Evolutionary conservation across 92 coral and sea anemone species (phyloP).

Genomic region (Blastomussa wellsi): DNA sequence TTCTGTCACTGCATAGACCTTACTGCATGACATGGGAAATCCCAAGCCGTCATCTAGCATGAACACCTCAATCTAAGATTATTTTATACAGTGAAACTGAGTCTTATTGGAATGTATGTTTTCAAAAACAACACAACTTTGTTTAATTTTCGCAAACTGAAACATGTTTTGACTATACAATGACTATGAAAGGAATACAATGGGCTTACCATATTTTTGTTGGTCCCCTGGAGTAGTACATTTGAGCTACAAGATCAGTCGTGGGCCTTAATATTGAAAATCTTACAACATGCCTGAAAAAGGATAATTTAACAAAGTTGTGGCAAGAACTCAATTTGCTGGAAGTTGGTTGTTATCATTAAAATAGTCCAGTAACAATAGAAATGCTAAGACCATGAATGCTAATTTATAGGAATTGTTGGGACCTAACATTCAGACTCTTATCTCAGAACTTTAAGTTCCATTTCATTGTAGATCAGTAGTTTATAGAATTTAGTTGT

Average conservation of each 20-base stretch:
- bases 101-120: neutral
- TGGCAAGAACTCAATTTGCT: neutral
- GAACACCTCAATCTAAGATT: neutral
- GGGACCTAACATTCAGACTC: neutral
- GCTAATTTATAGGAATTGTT: too few relatives aligned
- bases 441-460: too few relatives aligned
- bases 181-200: neutral
- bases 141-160: too few relatives aligned
- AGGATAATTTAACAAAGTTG: neutral
- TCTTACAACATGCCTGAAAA: constrained; percentile 70
- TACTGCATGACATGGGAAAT: neutral
- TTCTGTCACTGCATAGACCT: neutral
- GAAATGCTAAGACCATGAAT: too few relatives aligned
- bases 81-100: neutral
- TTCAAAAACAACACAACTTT: too few relatives aligned
- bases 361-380: neutral
- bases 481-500: too few relatives aligned
- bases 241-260: constrained; percentile 74
- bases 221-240: constrained; percentile 73
- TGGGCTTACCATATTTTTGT: constrained; percentile 75
- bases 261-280: constrained; percentile 80
- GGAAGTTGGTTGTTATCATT: neutral
- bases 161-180: too few relatives aligned
- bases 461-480: too few relatives aligned
- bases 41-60: neutral